These are phyloP conservation scores for Thereva unica DNA, from an alignment of 2,888 invertebrate genomes.

Conservation along the genomic window DNA sequence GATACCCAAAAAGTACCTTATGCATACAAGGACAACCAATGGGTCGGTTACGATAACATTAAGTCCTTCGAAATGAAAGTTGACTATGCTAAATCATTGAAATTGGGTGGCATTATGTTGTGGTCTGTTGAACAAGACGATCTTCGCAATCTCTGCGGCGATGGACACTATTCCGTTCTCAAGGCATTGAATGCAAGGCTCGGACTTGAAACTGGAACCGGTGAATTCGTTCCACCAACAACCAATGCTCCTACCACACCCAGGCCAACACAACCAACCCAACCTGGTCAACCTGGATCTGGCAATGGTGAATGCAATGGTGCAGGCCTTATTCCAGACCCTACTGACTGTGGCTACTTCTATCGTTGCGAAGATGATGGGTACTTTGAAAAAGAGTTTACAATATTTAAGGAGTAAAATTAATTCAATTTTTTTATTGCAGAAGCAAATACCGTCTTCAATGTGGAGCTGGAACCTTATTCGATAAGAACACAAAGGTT, in stretches of 20 bases:
- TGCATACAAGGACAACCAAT: slow-evolving; percentile 52
- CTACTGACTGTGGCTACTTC: neutral
- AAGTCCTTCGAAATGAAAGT: slow-evolving; percentile 55
- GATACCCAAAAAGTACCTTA: slow-evolving; percentile 53
- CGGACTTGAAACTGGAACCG: neutral
- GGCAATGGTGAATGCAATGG: neutral
- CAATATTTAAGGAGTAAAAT: neutral
- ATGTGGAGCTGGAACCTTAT: slow-evolving; percentile 3
- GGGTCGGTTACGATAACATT: slow-evolving; percentile 57
- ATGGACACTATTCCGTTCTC: slow-evolving; percentile 21
- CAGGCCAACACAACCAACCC: neutral
- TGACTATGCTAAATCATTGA: slow-evolving; percentile 48
- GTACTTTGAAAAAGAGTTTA: neutral
- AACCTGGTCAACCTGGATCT: neutral
- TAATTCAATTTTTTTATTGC: neutral
- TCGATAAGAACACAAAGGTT: neutral
- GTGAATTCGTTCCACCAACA: neutral
- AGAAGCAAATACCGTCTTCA: neutral
- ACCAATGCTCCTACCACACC: neutral
- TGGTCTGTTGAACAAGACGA: slow-evolving; percentile 69
- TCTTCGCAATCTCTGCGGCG: slow-evolving; percentile 29
- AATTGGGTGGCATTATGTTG: slow-evolving; percentile 64
- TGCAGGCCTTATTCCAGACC: neutral
- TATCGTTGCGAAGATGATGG: neutral
- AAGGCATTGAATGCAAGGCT: slow-evolving; percentile 17